These are phyloP conservation scores for Cyprinella venusta DNA, from an alignment of 2,797 vertebrate genomes.

Conservation along the genomic window DNA sequence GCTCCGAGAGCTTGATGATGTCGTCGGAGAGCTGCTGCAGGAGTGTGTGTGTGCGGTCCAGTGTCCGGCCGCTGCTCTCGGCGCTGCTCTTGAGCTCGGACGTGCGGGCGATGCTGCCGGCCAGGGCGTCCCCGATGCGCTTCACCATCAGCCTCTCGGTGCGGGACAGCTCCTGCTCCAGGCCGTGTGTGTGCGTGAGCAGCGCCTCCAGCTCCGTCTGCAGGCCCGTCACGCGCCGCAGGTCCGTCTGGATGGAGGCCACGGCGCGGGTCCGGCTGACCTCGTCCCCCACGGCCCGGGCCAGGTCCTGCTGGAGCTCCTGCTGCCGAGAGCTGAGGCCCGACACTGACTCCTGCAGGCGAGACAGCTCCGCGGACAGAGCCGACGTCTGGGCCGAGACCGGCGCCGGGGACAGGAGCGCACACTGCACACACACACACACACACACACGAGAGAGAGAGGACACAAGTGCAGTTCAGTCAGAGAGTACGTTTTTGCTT, in stretches of 20 bases:
- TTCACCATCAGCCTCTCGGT: conserved; percentile 82
- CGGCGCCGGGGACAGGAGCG: conserved; percentile 71
- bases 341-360: conserved; percentile 79
- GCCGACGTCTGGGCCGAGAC: conserved; percentile 73
- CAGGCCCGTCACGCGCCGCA: conserved; percentile 91
- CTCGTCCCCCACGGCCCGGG: conserved; percentile 74
- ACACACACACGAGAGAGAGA: conserved; percentile 1
- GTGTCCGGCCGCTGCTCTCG: conserved; percentile 79
- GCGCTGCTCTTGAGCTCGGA: conserved; percentile 77
- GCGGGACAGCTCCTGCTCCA: conserved; percentile 82
- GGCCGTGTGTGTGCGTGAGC: conserved; percentile 76
- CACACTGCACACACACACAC: conserved; percentile 76
- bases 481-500: too few relatives aligned
- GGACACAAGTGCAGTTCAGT: background rate
- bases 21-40: conserved; percentile 69
- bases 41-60: conserved; percentile 72
- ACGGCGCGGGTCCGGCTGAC: conserved; percentile 80
- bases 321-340: conserved; percentile 74
- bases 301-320: conserved; percentile 79
- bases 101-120: conserved; percentile 86
- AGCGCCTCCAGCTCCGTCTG: conserved; percentile 81
- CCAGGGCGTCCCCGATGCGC: conserved; percentile 86
- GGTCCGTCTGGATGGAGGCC: conserved; percentile 86
- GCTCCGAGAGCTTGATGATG: conserved; percentile 55
- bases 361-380: conserved; percentile 78